A percentile compares a stretch with the other conserved stretches of the same genome.
phyloP scores from a whole-genome alignment of 2,113 vertebrate genomes.

The Dromaius novaehollandiae region DNA sequence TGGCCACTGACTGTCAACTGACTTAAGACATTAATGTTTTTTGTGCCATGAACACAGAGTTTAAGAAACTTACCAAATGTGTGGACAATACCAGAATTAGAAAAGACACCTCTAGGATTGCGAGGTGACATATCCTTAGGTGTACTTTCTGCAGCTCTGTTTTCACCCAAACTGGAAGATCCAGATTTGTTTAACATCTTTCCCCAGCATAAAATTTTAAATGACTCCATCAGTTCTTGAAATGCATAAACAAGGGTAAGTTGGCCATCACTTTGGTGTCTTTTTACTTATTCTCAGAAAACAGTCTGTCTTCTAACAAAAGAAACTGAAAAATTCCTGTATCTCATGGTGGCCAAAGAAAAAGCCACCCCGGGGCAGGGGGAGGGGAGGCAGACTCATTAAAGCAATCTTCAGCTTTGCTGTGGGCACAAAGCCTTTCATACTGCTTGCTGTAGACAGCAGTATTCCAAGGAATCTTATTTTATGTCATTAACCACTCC shows the following conservation, averaged over 20 bases:
- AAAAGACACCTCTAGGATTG: not conserved
- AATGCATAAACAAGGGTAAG: not conserved
- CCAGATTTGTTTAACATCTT: not conserved
- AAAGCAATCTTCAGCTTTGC: not conserved
- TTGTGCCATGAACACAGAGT: not conserved
- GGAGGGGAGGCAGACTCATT: not conserved
- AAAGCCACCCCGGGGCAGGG: not conserved
- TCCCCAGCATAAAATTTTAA: not conserved
- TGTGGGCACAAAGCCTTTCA: not conserved
- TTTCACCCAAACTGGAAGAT: not conserved
- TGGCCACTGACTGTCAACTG: not conserved
- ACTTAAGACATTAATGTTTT: not conserved
- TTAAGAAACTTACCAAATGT: not conserved
- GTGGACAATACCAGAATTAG: not conserved
- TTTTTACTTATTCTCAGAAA: not conserved
- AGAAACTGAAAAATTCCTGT: not conserved
- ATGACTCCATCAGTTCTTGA: not conserved
- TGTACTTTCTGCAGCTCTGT: not conserved
- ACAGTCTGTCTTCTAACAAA: not conserved
- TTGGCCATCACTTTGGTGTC: not conserved
- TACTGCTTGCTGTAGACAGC: not conserved
- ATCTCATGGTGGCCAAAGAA: not conserved
- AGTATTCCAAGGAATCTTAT: not conserved
- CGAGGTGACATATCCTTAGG: accelerated
- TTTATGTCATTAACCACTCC: not conserved